Conservation (phyloP, 2,888 invertebrate species). For the Cylloceria caligata region DNA sequence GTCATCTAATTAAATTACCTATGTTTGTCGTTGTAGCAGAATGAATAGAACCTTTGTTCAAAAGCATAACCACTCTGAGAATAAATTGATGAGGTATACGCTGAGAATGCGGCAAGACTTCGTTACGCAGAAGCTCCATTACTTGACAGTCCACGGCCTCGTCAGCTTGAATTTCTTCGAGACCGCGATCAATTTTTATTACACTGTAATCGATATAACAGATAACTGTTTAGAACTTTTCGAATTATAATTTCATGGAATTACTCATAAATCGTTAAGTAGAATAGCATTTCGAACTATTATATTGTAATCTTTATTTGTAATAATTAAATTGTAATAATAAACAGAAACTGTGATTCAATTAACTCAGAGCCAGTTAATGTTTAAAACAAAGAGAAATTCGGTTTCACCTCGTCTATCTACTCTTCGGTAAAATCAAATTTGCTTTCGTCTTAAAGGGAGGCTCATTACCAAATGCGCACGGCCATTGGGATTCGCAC, state of each 20-base stretch:
- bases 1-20: conserved; percentile 76
- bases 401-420: too few relatives aligned
- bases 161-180: conserved; percentile 87
- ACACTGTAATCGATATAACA: conserved; percentile 78
- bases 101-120: conserved; percentile 92
- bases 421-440: too few relatives aligned
- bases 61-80: conserved; percentile 92
- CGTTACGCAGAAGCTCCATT: conserved; percentile 92
- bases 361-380: too few relatives aligned
- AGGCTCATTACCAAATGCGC: too few relatives aligned
- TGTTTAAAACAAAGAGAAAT: too few relatives aligned
- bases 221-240: background rate
- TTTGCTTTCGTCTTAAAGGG: too few relatives aligned
- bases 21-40: conserved; percentile 89
- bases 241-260: background rate
- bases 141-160: conserved; percentile 94
- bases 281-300: too few relatives aligned
- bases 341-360: too few relatives aligned
- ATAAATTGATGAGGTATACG: conserved; percentile 93
- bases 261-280: too few relatives aligned
- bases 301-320: too few relatives aligned
- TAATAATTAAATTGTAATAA: too few relatives aligned
- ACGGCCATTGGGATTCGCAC: too few relatives aligned
- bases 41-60: conserved; percentile 95
- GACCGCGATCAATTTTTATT: conserved; percentile 85